A percentile compares a stretch with the other conserved stretches of the same genome.
These are phyloP conservation scores for Ovibos moschatus DNA, from an alignment of 2,113 vertebrate species.

Conservation along the genomic window DNA sequence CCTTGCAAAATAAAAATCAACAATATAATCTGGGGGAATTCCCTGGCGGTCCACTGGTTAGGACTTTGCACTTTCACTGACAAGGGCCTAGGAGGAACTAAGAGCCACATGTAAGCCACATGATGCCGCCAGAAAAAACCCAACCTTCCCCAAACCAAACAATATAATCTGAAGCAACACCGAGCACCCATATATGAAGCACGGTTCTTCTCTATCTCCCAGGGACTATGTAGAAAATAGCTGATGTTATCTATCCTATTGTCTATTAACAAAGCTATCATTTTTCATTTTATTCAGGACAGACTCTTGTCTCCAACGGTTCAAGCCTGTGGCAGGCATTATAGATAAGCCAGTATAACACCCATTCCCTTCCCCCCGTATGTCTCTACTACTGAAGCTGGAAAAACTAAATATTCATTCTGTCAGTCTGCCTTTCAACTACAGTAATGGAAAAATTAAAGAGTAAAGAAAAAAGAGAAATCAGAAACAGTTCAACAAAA, in stretches of 20 bases:
- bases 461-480: background rate
- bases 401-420: background rate
- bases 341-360: background rate
- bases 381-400: background rate
- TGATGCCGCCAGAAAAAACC: background rate
- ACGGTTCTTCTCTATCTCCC: background rate
- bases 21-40: background rate
- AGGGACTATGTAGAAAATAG: background rate
- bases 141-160: background rate
- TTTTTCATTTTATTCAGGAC: background rate
- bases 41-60: background rate
- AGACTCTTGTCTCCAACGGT: background rate
- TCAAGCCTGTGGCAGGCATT: background rate
- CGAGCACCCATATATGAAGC: background rate
- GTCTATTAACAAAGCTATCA: background rate
- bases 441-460: background rate
- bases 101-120: background rate
- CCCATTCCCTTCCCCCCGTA: background rate
- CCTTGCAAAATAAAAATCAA: background rate
- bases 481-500: background rate
- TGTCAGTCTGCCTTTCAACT: background rate
- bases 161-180: background rate
- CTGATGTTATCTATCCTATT: background rate
- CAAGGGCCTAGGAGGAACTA: background rate
- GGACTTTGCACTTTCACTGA: background rate